Evolutionary conservation across 2,888 invertebrate genomes (phyloP), one percentile per base, ranked within the genome.

Genomic region (Drosophila hamatofila): DNA sequence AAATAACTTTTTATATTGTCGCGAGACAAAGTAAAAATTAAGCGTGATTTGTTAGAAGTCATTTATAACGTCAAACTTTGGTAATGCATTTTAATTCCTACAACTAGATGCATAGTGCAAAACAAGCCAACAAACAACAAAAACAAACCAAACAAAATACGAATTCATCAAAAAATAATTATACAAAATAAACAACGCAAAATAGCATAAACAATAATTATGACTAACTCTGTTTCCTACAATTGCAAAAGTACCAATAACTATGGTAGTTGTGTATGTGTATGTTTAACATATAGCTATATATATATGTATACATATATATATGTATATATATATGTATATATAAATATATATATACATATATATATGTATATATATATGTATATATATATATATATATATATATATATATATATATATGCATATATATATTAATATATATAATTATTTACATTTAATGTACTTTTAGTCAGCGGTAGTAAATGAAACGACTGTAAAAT

Each of bases 161-260:
- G 55, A 76, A 69, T 64, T 64, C 68, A 60, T 71, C 33, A 68
- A 62, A 63, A 62, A 33, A 21, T n/a, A 54, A 61, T 61, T 51
- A 55, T 70, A 57, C 59, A 62, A 30, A 55, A 68, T 51, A 59
- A 66, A 77, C 54, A 64, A 68, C 61, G 63, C 72, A 58, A 57
- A 70, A 80, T 81, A 88, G 79, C 56, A 72, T 82, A 87, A 84
- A 87, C 79, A 82, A 82, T 81, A 87, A 83, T 81, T 78, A 84
- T 73, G 72, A 84, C 84, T 84, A 85, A 85, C 88, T 85, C 88
- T 85, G 84, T 85, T 85, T 85, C 84, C 84, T 85, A 85, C 73
- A 75, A 85, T 85, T 85, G 81, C 85, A 58, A 80, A 80, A 85
- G 83, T 83, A 83, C 85, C 83, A 83, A 85, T 83, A 85, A 83